Conservation (phyloP, 2,797 vertebrate genomes). For the Pteropus rufus region DNA sequence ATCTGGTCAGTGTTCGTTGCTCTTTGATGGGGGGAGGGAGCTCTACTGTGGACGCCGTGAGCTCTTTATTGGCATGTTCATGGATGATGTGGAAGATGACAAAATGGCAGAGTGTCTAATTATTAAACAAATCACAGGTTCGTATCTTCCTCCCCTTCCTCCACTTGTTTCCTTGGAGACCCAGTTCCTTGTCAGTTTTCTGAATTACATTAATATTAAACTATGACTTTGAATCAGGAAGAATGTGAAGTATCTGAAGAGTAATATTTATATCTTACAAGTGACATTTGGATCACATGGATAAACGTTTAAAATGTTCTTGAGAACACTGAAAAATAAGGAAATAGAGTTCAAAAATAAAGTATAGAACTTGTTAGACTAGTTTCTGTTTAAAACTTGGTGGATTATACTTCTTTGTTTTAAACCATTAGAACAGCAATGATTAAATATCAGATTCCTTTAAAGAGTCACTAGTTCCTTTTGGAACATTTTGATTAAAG, state of each 20-base stretch:
- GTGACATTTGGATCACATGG: conserved; percentile 58
- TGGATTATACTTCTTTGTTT: conserved; percentile 80
- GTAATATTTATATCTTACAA: conserved; percentile 67
- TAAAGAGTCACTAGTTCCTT: conserved; percentile 63
- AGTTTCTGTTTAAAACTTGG: conserved; percentile 77
- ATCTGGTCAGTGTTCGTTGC: not conserved
- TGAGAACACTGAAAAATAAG: conserved; percentile 74
- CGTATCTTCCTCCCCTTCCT: not conserved
- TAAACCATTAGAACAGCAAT: conserved; percentile 64
- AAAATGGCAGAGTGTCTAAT: conserved; percentile 39
- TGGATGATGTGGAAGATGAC: not conserved
- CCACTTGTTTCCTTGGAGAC: conserved; percentile 68
- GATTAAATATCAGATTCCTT: conserved; percentile 77
- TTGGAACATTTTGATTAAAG: conserved; percentile 59
- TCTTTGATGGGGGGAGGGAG: not conserved
- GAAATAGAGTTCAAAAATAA: conserved; percentile 79
- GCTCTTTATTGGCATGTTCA: not conserved
- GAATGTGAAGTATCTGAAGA: conserved; percentile 54
- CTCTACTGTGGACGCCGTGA: not conserved
- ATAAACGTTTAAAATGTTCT: conserved; percentile 77
- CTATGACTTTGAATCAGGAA: conserved; percentile 57
- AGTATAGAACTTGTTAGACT: conserved; percentile 76
- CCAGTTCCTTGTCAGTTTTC: conserved; percentile 64
- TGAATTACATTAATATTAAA: conserved; percentile 76
- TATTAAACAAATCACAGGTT: conserved; percentile 57